Conservation (phyloP, 2,113 vertebrate species). For the Gnathonemus echidnorhynchus region DNA sequence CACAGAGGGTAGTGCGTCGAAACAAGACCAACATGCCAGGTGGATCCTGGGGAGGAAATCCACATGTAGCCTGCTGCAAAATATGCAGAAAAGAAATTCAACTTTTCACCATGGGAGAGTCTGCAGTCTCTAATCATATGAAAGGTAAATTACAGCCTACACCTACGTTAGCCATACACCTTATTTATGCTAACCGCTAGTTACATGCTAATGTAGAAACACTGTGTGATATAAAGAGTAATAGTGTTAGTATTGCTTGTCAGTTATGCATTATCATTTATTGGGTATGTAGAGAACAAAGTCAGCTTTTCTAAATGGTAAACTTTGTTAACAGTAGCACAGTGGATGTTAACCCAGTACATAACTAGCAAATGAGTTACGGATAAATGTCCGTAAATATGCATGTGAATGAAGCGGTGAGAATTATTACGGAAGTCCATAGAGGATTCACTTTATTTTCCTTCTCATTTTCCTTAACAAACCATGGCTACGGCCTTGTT, state of each 20-base stretch:
- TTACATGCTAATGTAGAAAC: background rate
- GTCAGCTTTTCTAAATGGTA: no score
- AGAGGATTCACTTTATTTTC: background rate
- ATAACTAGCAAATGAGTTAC: background rate
- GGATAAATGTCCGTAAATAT: background rate
- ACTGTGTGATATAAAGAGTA: background rate
- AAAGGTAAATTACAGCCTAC: background rate
- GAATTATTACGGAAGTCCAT: background rate
- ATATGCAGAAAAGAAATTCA: no score
- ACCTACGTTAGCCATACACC: background rate
- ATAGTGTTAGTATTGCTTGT: background rate
- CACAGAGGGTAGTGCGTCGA: no score
- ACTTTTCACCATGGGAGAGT: no score
- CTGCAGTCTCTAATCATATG: background rate
- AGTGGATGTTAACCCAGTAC: background rate
- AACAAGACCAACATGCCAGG: no score
- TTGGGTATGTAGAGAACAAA: background rate
- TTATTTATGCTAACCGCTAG: background rate
- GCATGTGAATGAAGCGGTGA: background rate
- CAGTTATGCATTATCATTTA: background rate
- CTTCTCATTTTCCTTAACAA: background rate
- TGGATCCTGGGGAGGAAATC: no score
- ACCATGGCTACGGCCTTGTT: background rate
- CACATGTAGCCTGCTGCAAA: no score
- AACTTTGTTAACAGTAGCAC: no score